These are phyloP conservation scores for Zeus faber DNA, from an alignment of 2,113 vertebrate species.

Conservation along the genomic window DNA sequence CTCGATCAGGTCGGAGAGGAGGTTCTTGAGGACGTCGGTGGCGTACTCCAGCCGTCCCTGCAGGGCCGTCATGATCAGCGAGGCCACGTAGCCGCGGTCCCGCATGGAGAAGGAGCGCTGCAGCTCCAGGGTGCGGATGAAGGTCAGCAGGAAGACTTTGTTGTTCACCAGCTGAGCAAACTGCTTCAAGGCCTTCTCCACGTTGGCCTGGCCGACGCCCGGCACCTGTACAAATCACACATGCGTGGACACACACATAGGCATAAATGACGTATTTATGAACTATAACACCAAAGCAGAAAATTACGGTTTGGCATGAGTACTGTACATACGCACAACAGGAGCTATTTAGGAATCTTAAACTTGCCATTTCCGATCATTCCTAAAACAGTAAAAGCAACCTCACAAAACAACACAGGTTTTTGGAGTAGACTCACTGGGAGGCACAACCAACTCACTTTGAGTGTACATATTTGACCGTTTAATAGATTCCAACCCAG, in stretches of 20 bases:
- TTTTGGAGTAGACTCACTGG: too few relatives aligned
- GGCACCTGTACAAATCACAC: conserved; percentile 78
- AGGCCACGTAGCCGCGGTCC: conserved; percentile 94
- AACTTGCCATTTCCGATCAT: too few relatives aligned
- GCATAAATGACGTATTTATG: conserved; percentile 14
- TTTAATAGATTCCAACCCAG: too few relatives aligned
- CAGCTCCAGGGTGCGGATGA: conserved; percentile 93
- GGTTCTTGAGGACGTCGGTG: conserved; percentile 94
- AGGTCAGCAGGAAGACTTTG: conserved; percentile 93
- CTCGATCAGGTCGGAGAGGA: conserved; percentile 93
- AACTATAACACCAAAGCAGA: conserved; percentile 34
- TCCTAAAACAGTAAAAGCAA: too few relatives aligned
- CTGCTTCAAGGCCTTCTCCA: conserved; percentile 96
- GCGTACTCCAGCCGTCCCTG: conserved; percentile 94
- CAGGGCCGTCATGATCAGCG: conserved; percentile 96
- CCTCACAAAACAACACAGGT: too few relatives aligned
- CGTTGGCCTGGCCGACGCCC: conserved; percentile 88
- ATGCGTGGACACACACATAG: background rate
- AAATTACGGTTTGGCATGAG: background rate
- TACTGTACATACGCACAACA: background rate
- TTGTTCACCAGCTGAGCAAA: conserved; percentile 97
- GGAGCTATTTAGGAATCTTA: too few relatives aligned
- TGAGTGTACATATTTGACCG: too few relatives aligned
- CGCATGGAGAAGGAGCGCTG: conserved; percentile 99
- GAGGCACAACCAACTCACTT: too few relatives aligned